Evolutionary conservation across 2,797 vertebrate genomes (phyloP).

Genomic region (Gorsachius magnificus): DNA sequence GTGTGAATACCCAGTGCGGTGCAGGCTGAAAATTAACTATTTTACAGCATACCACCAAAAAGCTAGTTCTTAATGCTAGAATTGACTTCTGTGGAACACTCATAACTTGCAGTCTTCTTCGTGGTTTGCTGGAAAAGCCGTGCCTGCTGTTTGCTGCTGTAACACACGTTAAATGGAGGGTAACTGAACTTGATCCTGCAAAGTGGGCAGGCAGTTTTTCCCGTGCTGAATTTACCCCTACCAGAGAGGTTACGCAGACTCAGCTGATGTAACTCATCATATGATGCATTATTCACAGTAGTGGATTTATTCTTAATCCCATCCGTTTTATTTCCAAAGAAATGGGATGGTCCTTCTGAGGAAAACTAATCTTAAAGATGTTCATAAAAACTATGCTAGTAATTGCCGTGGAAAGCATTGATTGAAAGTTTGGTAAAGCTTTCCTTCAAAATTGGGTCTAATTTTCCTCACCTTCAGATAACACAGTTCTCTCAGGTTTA

Average conservation of each 20-base stretch:
- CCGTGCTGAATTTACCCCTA: slow-evolving; percentile 35
- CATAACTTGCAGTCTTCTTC: not conserved
- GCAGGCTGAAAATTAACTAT: not conserved
- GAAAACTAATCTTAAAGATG: not conserved
- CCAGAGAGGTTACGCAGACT: not conserved
- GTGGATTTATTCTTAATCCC: slow-evolving; percentile 27
- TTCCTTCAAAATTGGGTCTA: not conserved
- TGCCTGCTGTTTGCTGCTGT: not conserved
- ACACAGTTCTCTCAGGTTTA: not conserved
- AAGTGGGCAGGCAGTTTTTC: slow-evolving; percentile 6
- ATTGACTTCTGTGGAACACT: not conserved
- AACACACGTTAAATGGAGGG: not conserved
- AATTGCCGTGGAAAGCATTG: not conserved
- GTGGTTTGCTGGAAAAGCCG: not conserved
- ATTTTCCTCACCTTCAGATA: not conserved
- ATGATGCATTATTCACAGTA: slow-evolving; percentile 29
- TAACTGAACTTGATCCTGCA: not conserved
- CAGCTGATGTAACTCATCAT: not conserved
- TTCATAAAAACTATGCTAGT: not conserved
- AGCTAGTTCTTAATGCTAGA: not conserved
- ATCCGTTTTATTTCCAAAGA: not conserved
- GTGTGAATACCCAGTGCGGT: not conserved
- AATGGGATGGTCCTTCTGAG: not conserved
- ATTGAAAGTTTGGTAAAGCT: not conserved
- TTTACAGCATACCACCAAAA: not conserved